These are phyloP conservation scores for Galeopsomyia nigrocyanea DNA, from an alignment of 2,888 invertebrate genomes.

Conservation along the genomic window DNA sequence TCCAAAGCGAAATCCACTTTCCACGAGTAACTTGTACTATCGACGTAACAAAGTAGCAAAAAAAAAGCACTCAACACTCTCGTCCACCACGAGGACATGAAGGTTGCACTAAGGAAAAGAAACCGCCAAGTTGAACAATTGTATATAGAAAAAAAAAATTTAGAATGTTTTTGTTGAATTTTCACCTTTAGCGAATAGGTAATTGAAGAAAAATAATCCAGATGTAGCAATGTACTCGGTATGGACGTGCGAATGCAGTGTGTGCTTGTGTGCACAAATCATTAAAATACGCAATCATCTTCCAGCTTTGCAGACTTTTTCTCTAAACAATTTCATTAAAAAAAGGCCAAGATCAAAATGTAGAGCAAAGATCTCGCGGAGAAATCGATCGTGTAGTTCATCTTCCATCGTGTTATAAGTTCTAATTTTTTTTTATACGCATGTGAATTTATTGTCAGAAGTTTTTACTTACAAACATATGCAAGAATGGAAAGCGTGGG, in stretches of 20 bases:
- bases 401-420: constrained; percentile 33
- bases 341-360: constrained; percentile 36
- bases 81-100: constrained; percentile 2
- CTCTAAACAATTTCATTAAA: constrained; percentile 14
- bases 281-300: constrained; percentile 9
- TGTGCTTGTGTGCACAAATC: background rate
- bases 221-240: constrained; percentile 5
- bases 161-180: constrained; percentile 43
- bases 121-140: constrained; percentile 44
- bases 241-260: too few relatives aligned
- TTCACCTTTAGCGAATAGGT: constrained; percentile 34
- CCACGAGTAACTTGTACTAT: too few relatives aligned
- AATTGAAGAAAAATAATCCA: constrained; percentile 9
- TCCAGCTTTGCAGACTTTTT: constrained; percentile 28
- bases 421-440: background rate
- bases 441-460: background rate
- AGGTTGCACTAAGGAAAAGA: constrained; percentile 7
- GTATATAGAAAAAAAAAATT: constrained; percentile 41
- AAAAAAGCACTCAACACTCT: constrained; percentile 11
- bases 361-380: constrained; percentile 14
- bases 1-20: constrained; percentile 2
- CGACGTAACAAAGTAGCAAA: background rate
- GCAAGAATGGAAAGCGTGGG: background rate
- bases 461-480: too few relatives aligned
- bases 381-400: constrained; percentile 20